Percentiles rank a stretch among this genome's conserved stretches.
These are phyloP conservation scores for Ladona fulva DNA, from an alignment of 1,140 invertebrate genomes.

Conservation along the genomic window DNA sequence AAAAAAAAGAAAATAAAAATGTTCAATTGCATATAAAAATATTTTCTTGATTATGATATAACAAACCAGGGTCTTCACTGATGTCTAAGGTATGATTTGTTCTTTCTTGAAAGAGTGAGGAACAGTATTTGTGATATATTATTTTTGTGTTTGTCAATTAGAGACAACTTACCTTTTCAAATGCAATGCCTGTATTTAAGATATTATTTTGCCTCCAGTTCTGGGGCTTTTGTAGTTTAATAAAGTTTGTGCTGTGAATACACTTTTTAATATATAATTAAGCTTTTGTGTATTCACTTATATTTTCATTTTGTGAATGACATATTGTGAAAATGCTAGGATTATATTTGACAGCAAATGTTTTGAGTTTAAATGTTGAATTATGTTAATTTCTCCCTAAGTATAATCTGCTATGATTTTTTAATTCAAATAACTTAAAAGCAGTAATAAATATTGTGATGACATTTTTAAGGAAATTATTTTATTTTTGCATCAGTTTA, in stretches of 20 bases:
- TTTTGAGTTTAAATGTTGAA: not conserved
- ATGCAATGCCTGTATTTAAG: not conserved
- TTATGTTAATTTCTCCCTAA: not conserved
- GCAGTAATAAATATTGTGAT: slow-evolving; percentile 1
- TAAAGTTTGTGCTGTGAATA: too few species aligned
- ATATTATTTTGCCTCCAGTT: too few species aligned
- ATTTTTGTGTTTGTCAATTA: not conserved
- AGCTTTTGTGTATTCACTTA: not conserved
- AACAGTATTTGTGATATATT: slow-evolving; percentile 9
- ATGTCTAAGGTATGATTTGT: not conserved
- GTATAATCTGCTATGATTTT: not conserved
- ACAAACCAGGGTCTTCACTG: not conserved
- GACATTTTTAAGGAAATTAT: not conserved
- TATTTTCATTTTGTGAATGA: not conserved
- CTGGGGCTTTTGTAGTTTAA: too few species aligned
- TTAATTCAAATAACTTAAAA: not conserved
- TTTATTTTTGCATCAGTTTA: too few species aligned
- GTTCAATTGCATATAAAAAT: not conserved
- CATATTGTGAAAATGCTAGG: not conserved
- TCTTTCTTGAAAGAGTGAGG: not conserved
- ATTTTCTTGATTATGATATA: not conserved
- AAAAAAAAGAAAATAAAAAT: slow-evolving; percentile 15
- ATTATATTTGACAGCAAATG: not conserved
- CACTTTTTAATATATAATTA: not conserved
- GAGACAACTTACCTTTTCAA: not conserved